These are phyloP conservation scores for Sabellastarte sp. DNA, from an alignment of 2,888 invertebrate genomes.

Conservation along the genomic window DNA sequence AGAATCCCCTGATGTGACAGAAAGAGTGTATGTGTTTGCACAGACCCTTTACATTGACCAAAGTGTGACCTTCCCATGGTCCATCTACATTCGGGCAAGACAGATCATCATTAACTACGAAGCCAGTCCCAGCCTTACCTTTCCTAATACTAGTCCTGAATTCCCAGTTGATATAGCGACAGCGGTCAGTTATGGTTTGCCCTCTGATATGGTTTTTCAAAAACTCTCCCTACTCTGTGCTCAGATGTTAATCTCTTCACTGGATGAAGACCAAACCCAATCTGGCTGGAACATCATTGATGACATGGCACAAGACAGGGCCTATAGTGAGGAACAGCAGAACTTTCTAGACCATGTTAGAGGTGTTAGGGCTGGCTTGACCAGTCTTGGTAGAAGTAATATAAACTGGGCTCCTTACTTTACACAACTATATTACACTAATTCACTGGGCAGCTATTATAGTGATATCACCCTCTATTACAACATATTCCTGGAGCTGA, in stretches of 20 bases:
- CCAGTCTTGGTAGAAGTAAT: too few relatives aligned
- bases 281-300: not conserved
- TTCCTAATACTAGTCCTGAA: too few relatives aligned
- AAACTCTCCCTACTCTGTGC: not conserved
- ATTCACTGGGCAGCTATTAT: too few relatives aligned
- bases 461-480: too few relatives aligned
- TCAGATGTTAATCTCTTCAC: not conserved
- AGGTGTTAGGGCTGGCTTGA: too few relatives aligned
- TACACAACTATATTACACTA: too few relatives aligned
- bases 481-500: too few relatives aligned
- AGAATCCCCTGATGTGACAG: too few relatives aligned
- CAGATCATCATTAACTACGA: not conserved
- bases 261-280: not conserved
- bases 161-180: too few relatives aligned
- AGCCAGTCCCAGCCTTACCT: not conserved
- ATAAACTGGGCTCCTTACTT: too few relatives aligned
- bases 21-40: not conserved
- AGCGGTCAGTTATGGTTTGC: too few relatives aligned
- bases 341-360: not conserved
- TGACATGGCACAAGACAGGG: not conserved
- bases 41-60: not conserved
- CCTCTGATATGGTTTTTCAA: not conserved
- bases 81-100: not conserved
- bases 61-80: not conserved
- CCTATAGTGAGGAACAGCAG: not conserved